Base-by-base conservation (phyloP, 2,888 invertebrate genomes). In the Synanthedon tipuliformis region DNA sequence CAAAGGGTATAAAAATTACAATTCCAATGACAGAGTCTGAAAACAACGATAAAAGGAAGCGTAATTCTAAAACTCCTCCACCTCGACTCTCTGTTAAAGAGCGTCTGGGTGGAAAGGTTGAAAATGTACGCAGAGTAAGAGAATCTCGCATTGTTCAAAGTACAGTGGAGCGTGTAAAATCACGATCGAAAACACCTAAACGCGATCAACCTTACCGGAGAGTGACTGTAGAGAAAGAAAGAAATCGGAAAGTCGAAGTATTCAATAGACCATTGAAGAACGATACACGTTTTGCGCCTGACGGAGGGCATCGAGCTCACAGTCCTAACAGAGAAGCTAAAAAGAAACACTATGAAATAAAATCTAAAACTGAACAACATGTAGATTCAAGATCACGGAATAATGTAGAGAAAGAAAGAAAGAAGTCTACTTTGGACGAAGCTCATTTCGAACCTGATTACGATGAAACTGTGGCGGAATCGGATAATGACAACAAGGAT, bases 391-490 rank as follows among this genome's bases (percentile, higher is more conserved):
- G 69, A 59, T 18, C 55, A 3, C 64, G 52, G 50, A 56, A 51
- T 27, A 60, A 63, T 50, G 53, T 60, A 3, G 86, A 89, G 27
- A 81, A 87, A 1, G 89, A 90, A 68, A 81, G 91, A 58, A 91
- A 93, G 61, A 92, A 92, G 64, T 89, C 92, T 8, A 89, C 90
- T 5, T 75, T 93, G 48, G 93, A 93, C 62, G 94, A 94, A 75
- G 90, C 92, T 0, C 91, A 88, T 66, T 93, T 93, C 67, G 93
- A 92, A 65, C 93, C 93, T 0, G 93, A 93, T 69, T 93, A 93
- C 71, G 93, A 93, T 59, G 90, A 89, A 65, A 84, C 78, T 53
- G 16, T 49, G 16, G 75, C 88, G 15, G 88, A 90, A 61, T 87
- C 91, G 4, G 92, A 92, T 56, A 89, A 85, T 16, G 92, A 92